Conservation (phyloP, 2,797 vertebrate genomes). For the Taeniopygia guttata region DNA sequence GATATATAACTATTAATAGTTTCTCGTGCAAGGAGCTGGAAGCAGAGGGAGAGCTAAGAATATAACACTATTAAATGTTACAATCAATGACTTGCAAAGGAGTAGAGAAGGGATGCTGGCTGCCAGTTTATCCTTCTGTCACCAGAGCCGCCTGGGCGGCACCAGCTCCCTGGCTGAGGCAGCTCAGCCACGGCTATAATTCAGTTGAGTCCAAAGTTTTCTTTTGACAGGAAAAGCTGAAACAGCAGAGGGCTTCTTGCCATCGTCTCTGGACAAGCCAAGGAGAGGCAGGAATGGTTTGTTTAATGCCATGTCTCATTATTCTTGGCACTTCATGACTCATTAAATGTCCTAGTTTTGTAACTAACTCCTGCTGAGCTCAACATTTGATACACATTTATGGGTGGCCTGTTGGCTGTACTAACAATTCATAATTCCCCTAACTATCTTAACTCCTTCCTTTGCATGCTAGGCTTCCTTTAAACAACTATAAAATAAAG, state of each 20-base stretch:
- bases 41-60: not conserved
- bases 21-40: not conserved
- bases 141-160: not conserved
- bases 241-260: slow-evolving; percentile 48
- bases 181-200: not conserved
- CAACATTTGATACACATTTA: slow-evolving; percentile 56
- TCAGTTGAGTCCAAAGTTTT: not conserved
- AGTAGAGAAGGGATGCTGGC: not conserved
- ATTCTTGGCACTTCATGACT: slow-evolving; percentile 43
- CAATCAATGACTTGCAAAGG: not conserved
- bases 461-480: not conserved
- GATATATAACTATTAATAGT: not conserved
- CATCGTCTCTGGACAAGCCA: not conserved
- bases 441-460: slow-evolving; percentile 31
- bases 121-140: not conserved
- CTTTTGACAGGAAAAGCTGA: slow-evolving; percentile 45
- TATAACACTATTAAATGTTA: not conserved
- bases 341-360: slow-evolving; percentile 59
- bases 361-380: slow-evolving; percentile 60
- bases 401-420: slow-evolving; percentile 27
- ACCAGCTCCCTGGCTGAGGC: not conserved
- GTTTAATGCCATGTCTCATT: slow-evolving; percentile 47
- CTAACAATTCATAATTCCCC: slow-evolving; percentile 23
- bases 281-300: slow-evolving; percentile 45
- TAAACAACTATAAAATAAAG: not conserved